phyloP scores from a whole-genome alignment of 2,888 invertebrate species.

The Ormyrus nitidulus region DNA sequence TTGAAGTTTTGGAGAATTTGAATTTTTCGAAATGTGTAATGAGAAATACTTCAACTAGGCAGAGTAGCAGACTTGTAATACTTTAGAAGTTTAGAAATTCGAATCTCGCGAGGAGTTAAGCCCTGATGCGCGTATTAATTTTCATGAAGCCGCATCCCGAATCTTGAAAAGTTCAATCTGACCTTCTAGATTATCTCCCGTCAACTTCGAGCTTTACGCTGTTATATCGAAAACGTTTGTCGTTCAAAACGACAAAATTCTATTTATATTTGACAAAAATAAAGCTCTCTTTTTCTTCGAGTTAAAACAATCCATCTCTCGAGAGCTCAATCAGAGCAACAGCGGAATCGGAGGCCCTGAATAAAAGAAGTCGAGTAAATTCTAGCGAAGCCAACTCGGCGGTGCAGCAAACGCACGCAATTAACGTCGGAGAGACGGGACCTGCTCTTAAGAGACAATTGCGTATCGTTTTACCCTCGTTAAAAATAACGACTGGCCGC shows the following conservation, averaged over 20 bases:
- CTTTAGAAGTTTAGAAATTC: too few relatives aligned
- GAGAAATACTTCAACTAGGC: neutral
- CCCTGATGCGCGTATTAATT: constrained; percentile 6
- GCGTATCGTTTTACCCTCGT: constrained; percentile 51
- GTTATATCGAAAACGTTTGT: too few relatives aligned
- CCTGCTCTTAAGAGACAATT: constrained; percentile 46
- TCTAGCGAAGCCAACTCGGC: too few relatives aligned
- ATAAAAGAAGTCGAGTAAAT: neutral
- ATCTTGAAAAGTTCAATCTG: too few relatives aligned
- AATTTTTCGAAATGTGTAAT: constrained; percentile 13
- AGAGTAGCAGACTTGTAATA: too few relatives aligned
- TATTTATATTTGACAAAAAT: too few relatives aligned
- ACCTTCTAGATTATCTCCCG: too few relatives aligned
- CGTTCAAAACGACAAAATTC: too few relatives aligned
- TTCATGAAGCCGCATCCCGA: neutral
- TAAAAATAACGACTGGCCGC: constrained; percentile 51
- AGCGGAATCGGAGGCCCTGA: neutral
- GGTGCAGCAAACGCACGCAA: constrained; percentile 10
- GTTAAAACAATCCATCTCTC: too few relatives aligned
- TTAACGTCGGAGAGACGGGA: constrained; percentile 14
- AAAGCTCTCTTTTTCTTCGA: too few relatives aligned
- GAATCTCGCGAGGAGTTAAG: neutral
- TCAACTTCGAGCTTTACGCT: too few relatives aligned
- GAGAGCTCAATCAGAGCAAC: neutral
- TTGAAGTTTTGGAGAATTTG: neutral